Base-by-base conservation (phyloP, 1,140 invertebrate species). In the Stegodyphus dumicola region DNA sequence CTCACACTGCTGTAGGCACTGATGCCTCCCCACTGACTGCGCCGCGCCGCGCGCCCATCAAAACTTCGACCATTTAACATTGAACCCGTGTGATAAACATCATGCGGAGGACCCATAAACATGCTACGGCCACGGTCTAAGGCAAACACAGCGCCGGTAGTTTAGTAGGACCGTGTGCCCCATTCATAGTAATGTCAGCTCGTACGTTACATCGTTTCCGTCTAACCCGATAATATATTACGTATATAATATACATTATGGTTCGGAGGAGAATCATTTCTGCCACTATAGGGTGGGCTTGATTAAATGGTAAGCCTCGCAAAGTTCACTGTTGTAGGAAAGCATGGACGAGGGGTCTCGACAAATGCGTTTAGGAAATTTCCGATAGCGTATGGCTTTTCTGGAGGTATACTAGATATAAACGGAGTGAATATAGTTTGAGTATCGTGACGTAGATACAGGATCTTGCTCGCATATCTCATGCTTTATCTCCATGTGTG, bases 221-320 rank as follows among this genome's bases (percentile, higher is more conserved):
- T 78, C 77, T 78, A 78, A 78, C 52, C 77, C 77, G 53, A 60
- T 80, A 80, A 80, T 80, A 80, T 80, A 80, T 80, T 80, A 80
- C 67, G 18, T 64, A 80, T 71, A 80, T 80, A 71, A 80, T 80
- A 78, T 69, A 78, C 77, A 78, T 78, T 78, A 78, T 78, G 77
- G 77, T 80, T 80, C 77, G 77, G 65, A 70, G 77, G 67, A 6
- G 77, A 80, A 80, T 80, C 77, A 60, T 80, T 80, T 71, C 51
- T 80, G 77, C 71, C 77, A 80, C 11, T 49, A 48, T 64, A 56
- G 56, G 77, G 77, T 67, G 18, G 73, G 53, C 67, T 71, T 80
- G 77, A 80, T 80, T 80, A 80, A 80, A 80, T 80, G 77, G 17
- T 56, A 33, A 67, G 54, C 17, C 15, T 53, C 15, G 51, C 56